Evolutionary conservation across 2,113 vertebrate species (phyloP), one percentile per base, ranked within the genome.

Genomic region (Butorides virescens): DNA sequence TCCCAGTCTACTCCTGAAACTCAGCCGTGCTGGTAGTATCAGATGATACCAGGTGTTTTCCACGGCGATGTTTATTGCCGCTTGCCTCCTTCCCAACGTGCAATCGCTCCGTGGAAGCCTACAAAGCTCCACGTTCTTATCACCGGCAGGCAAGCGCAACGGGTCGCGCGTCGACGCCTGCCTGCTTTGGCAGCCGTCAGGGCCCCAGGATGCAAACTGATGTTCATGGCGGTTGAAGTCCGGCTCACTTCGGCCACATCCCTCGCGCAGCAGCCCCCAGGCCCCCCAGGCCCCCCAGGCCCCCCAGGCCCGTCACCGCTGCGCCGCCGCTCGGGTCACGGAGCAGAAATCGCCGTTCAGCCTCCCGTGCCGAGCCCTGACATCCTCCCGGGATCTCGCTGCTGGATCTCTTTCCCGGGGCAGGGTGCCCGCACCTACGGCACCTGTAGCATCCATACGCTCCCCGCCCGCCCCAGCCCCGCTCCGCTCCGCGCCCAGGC

Each of bases 401-500:
- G 98, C 97, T 97, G 86, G 98, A 98, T 98, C 56, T 75, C 96
- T 89, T 87, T 84, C 39, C 39, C 39, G 9, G 39, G 10, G 39
- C 39, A 39, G 39, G 39, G 39, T 39, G 39, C 39, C 39, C 39
- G 39, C 39, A 42, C 39, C 39, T 42, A 42, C 11, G 39, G 39
- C 39, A 42, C 39, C 39, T 42, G 39, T 42, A 39, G 37, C 37
- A 39, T 39, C 37, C 37, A 39, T 39, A 39, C 37, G 37, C 37
- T 42, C 39, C 39, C 39, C 11, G 10, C 39, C 39, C 11, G 39
- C 39, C 39, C 39, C 37, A 39, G 37, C 37, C 11, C 39, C 11
- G 39, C 39, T 42, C 39, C 39, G 37, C 37, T 39, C 37, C n/a
- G n/a, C 39, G 39, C 39, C 39, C 39, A n/a, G 39, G 39, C 39